Evolutionary conservation across 2,113 vertebrate species (phyloP), one percentile per base, ranked within the genome.

Genomic region (Falcunculus frontatus): DNA sequence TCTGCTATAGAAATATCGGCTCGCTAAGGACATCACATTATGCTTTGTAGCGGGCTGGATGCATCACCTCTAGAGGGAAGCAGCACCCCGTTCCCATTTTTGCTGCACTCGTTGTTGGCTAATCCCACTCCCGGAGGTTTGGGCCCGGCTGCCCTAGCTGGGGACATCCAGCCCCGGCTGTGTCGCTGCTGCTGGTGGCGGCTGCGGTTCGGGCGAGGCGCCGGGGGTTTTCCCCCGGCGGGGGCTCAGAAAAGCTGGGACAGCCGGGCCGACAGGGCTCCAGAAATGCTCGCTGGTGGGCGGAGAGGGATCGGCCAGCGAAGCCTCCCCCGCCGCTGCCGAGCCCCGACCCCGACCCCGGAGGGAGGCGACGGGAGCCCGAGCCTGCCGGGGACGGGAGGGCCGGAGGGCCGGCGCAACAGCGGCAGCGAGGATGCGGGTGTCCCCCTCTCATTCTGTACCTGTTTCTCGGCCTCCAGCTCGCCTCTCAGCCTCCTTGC

Each of bases 191-290:
- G 37, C 11, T 17, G 70, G 8, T 1, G 30, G 8, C 50, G 13
- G 41, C n/a, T 10, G 57, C 81, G 11, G 14, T 1, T 6, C 69
- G 49, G 69, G 5, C 1, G 17, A 14, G 81, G n/a, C 6, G 19
- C 44, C 2, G 44, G 16, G 21, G 23, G 11, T 1, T 19, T 14
- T 23, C 15, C 47, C 49, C 23, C 15, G 49, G 35, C 46, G n/a
- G n/a, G n/a, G n/a, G 21, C 67, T 19, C 41, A 16, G 46, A 17
- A 16, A 37, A 21, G 33, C 57, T 27, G 57, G 23, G 42, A 26
- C 97, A 95, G 96, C 97, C 91, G 91, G 93, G 96, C 92, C 96
- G 93, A 30, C 3, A 96, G 80, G 35, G 70, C 39, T 89, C 88
- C 93, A 73, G 56, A 32, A 96, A 96, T 60, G 26, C 59, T 13